A percentile compares a stretch with the other conserved stretches of the same genome.
Evolutionary conservation across 2,888 invertebrate genomes (phyloP).

Genomic region (Aleiodes testaceus): DNA sequence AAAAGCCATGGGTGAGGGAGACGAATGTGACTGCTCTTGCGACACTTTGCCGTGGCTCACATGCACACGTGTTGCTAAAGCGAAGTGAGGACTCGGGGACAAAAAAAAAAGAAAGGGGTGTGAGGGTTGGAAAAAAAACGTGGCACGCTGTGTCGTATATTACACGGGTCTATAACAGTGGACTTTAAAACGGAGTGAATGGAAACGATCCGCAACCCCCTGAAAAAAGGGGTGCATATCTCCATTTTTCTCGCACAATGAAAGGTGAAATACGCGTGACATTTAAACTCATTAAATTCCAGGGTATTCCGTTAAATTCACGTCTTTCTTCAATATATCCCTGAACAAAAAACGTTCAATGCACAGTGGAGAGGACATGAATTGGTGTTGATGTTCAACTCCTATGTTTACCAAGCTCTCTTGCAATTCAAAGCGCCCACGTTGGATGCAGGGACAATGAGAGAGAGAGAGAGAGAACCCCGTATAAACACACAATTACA

Average conservation of each 20-base stretch:
- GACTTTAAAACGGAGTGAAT: conserved; percentile 71
- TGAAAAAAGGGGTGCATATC: conserved; percentile 52
- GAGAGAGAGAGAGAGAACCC: conserved; percentile 12
- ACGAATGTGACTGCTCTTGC: conserved; percentile 52
- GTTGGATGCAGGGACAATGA: conserved; percentile 40
- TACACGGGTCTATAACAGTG: conserved; percentile 34
- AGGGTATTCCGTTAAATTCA: too few relatives aligned
- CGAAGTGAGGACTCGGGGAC: conserved; percentile 38
- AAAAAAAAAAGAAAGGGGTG: neutral
- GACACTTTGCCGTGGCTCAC: conserved; percentile 66
- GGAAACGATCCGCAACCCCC: conserved; percentile 56
- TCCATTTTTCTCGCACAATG: conserved; percentile 6
- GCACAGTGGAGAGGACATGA: neutral
- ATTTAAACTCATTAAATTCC: neutral
- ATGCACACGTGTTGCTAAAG: conserved; percentile 63
- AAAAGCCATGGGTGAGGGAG: conserved; percentile 23
- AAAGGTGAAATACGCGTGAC: conserved; percentile 38
- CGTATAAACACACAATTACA: conserved; percentile 50
- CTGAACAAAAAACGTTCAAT: neutral
- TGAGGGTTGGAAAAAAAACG: conserved; percentile 24
- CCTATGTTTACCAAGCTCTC: neutral
- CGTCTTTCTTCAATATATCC: too few relatives aligned
- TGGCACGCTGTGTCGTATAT: conserved; percentile 25
- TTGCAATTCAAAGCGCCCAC: conserved; percentile 30
- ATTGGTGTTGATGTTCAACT: conserved; percentile 11